Base-by-base conservation (phyloP, 2,888 invertebrate species). In the Chrysotoxum bicinctum region DNA sequence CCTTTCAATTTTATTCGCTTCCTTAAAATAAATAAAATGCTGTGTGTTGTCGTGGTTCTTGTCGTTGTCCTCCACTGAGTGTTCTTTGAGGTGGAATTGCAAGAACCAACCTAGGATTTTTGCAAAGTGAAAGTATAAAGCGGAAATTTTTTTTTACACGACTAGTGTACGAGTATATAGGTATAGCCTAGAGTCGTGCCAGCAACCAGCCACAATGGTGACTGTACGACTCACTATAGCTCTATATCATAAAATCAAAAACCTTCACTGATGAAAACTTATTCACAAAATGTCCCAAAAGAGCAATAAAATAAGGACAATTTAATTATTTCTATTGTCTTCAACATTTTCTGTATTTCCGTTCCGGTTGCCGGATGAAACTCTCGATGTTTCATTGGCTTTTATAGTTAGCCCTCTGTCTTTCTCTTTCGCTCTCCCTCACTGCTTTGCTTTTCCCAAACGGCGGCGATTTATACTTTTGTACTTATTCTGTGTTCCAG, bases 281-380 rank as follows among this genome's bases (percentile, higher is more conserved):
- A 40, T 83, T 79, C 48, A 54, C 54, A 74, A 74, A 79, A 54
- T 66, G 64, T 79, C 83, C 74, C 79, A 69, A 43, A 74, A 69
- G 73, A 79, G 79, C 69, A 83, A 83, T 79, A 83, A 75, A 84
- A 72, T 60, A 58, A 54, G 72, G 66, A 82, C 77, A 82, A 82
- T 82, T 77, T 77, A 72, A 81, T 81, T 81, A 81, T 81, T 76
- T 76, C 64, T 66, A 81, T 76, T 81, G 81, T 81, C 70, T 76
- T 76, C 70, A 66, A 26, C 32, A 54, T 62, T 76, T 60, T 76
- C 10, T 62, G 72, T 70, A 35, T 43, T 21, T 72, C 37, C 48
- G 21, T 48, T 14, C 32, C n/a, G 43, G 32, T 6, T 4, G 26
- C 32, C n/a, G 43, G 32, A 26, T 4, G 26, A 23, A 21, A 35